These are phyloP conservation scores for Nylanderia fulva DNA, from an alignment of 1,140 invertebrate species.

Conservation along the genomic window DNA sequence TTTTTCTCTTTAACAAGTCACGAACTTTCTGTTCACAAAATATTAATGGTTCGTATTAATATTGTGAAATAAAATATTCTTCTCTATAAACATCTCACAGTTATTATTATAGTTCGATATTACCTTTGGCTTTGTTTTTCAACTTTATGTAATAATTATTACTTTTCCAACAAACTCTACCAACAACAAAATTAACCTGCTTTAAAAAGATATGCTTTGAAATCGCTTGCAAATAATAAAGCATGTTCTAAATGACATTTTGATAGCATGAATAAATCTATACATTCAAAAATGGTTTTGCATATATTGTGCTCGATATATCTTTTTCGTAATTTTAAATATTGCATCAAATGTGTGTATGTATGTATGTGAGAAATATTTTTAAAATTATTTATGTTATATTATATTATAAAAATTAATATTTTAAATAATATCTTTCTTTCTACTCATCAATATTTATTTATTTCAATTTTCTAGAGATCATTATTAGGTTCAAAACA, in stretches of 20 bases:
- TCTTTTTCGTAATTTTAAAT: background rate
- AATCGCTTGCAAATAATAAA: background rate
- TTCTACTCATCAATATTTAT: background rate
- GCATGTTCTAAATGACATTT: background rate
- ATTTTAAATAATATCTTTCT: no score
- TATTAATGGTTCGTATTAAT: background rate
- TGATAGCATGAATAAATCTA: no score
- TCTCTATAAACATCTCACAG: background rate
- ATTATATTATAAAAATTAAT: no score
- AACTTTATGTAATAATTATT: background rate
- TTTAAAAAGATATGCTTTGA: background rate
- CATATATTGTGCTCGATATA: background rate
- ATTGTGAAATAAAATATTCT: background rate
- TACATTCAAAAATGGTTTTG: background rate
- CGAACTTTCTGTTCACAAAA: background rate
- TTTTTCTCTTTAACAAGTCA: background rate
- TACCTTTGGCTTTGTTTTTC: background rate
- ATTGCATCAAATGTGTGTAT: background rate
- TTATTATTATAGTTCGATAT: background rate
- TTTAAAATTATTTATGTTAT: no score
- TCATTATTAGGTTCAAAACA: background rate
- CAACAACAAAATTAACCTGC: no score
- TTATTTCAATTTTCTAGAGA: background rate
- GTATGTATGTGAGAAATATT: no score
- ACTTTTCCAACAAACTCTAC: background rate